A percentile compares a stretch with the other conserved stretches of the same genome.
phyloP scores from a whole-genome alignment of 1,140 invertebrate genomes.

The Drosophila equinoxialis region DNA sequence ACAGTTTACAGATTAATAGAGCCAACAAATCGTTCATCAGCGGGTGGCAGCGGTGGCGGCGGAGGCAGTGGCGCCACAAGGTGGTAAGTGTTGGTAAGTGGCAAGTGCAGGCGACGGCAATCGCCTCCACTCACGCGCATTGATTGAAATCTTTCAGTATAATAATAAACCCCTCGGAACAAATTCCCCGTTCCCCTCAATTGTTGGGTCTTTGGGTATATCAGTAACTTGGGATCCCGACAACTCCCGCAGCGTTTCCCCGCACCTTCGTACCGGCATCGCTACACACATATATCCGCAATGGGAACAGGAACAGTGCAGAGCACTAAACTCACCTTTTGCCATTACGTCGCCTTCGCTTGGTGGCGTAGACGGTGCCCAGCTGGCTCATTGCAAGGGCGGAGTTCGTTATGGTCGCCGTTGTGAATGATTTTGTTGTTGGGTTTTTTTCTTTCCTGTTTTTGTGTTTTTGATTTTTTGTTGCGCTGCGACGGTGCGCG shows the following conservation, averaged over 20 bases:
- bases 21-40: slow-evolving; percentile 43
- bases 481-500: slow-evolving; percentile 11
- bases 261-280: not conserved
- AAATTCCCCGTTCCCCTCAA: slow-evolving; percentile 12
- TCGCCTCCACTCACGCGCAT: slow-evolving; percentile 49
- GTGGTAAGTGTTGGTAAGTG: slow-evolving; percentile 44
- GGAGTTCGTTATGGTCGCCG: slow-evolving; percentile 83
- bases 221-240: slow-evolving; percentile 28
- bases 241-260: slow-evolving; percentile 14
- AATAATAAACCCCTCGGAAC: slow-evolving; percentile 46
- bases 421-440: slow-evolving; percentile 74
- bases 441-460: slow-evolving; percentile 40
- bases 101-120: slow-evolving; percentile 53
- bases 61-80: slow-evolving; percentile 20
- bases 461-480: slow-evolving; percentile 24
- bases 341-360: slow-evolving; percentile 94
- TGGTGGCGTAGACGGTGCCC: slow-evolving; percentile 97
- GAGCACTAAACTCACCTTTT: slow-evolving; percentile 89
- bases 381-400: slow-evolving; percentile 90
- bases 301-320: slow-evolving; percentile 1
- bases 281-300: not conserved
- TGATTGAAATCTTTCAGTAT: slow-evolving; percentile 72
- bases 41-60: slow-evolving; percentile 43
- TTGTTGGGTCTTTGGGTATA: slow-evolving; percentile 43
- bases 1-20: slow-evolving; percentile 65